Evolutionary conservation across 2,797 vertebrate species (phyloP).

Genomic region (Podarcis lilfordi): DNA sequence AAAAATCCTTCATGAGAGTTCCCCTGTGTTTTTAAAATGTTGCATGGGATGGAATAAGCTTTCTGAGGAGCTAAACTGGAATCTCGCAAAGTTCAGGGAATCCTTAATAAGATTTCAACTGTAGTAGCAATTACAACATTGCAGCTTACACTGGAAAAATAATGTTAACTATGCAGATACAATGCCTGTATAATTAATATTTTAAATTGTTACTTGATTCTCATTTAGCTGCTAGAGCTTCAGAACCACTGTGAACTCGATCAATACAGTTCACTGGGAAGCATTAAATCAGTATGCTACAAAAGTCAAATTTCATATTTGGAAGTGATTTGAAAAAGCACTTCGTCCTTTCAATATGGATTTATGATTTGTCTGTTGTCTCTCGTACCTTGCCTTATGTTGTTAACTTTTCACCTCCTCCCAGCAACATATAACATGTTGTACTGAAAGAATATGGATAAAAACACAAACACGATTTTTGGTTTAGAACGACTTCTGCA

Average conservation of each 20-base stretch:
- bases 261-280: neutral
- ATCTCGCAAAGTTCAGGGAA: neutral
- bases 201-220: neutral
- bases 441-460: neutral
- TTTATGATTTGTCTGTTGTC: neutral
- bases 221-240: neutral
- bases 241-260: neutral
- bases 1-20: neutral
- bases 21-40: neutral
- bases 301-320: neutral
- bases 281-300: neutral
- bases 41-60: neutral
- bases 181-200: neutral
- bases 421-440: neutral
- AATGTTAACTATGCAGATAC: neutral
- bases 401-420: neutral
- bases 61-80: neutral
- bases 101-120: neutral
- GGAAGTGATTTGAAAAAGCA: neutral
- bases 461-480: neutral
- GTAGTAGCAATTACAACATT: neutral
- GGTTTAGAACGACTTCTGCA: neutral
- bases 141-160: neutral
- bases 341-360: neutral
- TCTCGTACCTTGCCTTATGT: neutral